These are phyloP conservation scores for Lepidurus packardi DNA, from an alignment of 1,140 invertebrate genomes.

Conservation along the genomic window DNA sequence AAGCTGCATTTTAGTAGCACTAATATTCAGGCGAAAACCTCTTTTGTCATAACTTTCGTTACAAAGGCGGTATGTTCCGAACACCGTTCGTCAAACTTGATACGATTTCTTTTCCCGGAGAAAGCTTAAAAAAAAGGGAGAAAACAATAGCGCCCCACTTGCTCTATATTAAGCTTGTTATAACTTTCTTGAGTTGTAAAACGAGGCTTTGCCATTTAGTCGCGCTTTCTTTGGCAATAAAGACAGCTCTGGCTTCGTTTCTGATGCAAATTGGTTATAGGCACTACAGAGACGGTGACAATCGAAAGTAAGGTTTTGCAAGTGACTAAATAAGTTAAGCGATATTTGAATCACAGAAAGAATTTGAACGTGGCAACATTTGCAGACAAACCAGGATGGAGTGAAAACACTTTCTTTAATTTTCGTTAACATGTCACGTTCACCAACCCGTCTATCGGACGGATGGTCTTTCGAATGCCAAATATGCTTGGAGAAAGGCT, in stretches of 20 bases:
- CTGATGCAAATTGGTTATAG: too few relatives aligned
- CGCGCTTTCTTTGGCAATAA: too few relatives aligned
- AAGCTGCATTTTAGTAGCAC: not conserved
- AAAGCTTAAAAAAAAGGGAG: not conserved
- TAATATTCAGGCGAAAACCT: not conserved
- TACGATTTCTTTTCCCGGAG: not conserved
- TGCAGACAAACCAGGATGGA: too few relatives aligned
- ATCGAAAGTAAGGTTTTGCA: too few relatives aligned
- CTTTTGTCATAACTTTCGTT: too few relatives aligned
- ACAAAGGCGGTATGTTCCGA: not conserved
- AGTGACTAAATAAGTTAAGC: too few relatives aligned
- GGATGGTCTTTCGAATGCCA: not conserved
- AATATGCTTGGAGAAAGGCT: not conserved
- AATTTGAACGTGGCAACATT: too few relatives aligned
- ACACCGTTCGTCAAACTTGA: not conserved
- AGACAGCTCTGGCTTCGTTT: too few relatives aligned
- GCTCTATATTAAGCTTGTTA: not conserved
- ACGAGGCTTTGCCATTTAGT: too few relatives aligned
- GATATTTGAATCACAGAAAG: too few relatives aligned
- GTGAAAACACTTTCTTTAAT: too few relatives aligned
- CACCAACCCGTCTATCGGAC: not conserved
- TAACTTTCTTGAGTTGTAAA: not conserved
- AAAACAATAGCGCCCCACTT: not conserved
- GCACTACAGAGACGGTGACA: too few relatives aligned
- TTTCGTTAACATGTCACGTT: not conserved